Evolutionary conservation across 2,888 invertebrate genomes (phyloP), one percentile per base, ranked within the genome.

Genomic region (Leptarthrus brevirostris): DNA sequence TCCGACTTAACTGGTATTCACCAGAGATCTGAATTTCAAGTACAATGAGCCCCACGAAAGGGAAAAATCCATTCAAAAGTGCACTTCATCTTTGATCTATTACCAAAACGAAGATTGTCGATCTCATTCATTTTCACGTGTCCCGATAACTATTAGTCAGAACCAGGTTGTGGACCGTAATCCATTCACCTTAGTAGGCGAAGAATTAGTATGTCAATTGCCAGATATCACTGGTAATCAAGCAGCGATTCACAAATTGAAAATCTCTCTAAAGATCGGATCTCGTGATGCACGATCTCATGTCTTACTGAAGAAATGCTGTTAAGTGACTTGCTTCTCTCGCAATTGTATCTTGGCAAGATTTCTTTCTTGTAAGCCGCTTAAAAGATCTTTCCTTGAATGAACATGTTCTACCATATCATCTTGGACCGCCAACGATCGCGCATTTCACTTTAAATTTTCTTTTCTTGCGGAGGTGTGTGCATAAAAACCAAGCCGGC

Each of bases 161-260:
- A 26, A 56, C 26, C 56, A 20, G 52, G 52, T 22, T 22, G 52
- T 3, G 49, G 8, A 14, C 16, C 52, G 20, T 52, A 22, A 2
- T 52, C 20, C 3, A 12, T 30, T 56, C 56, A 56, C 56, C 56
- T 56, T 56, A 56, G 16, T 56, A 56, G 16, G 26, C 56, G 30
- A 14, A 16, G 56, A 56, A n/a, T 26, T 5, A 56, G 56, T 56
- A 26, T 56, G 56, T 24, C 24, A 56, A 56, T 56, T 30, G 56
- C 30, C 30, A 24, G 30, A 24, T 56, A 56, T 56, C 56, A 56
- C 24, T n/a, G 26, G 26, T 56, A 56, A 56, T 56, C 56, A 56
- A 56, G 56, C 16, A 16, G 56, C 56, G 56, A 56, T 56, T 56
- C 56, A 56, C 56, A 56, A 56, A 56, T 56, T 56, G 56, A 56